phyloP scores from a whole-genome alignment of 2,113 vertebrate genomes.

The Toxotes jaculatrix region DNA sequence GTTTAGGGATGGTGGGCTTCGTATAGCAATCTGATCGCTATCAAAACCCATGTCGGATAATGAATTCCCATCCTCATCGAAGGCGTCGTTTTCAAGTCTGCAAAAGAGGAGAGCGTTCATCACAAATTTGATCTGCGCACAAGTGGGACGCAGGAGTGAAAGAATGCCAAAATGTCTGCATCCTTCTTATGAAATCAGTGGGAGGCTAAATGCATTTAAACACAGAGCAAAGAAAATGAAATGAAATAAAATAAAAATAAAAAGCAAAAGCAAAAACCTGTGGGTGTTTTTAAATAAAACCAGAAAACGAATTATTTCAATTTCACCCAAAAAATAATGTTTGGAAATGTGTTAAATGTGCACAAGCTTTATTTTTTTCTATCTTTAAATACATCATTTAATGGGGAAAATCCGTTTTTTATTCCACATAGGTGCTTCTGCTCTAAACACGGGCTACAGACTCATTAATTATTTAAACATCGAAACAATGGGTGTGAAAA shows the following conservation, averaged over 20 bases:
- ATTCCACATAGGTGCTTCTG: constrained; percentile 24
- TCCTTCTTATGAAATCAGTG: constrained; percentile 21
- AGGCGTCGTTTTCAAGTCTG: constrained; percentile 94
- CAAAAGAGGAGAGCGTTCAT: constrained; percentile 38
- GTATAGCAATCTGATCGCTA: constrained; percentile 87
- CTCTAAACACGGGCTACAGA: constrained; percentile 2
- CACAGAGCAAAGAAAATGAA: neutral
- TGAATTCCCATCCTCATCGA: constrained; percentile 92
- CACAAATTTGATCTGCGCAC: constrained; percentile 49
- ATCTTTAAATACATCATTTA: neutral
- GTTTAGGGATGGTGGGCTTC: constrained; percentile 89
- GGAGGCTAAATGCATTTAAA: constrained; percentile 23
- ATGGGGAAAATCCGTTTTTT: neutral
- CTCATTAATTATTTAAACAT: constrained; percentile 71
- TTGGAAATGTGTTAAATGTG: constrained; percentile 4
- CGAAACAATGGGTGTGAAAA: constrained; percentile 67
- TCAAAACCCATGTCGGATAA: constrained; percentile 91
- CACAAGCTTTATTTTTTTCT: neutral
- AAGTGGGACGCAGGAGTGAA: constrained; percentile 51
- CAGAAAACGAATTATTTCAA: constrained; percentile 31
- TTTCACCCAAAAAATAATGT: neutral
- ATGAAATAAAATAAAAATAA: neutral
- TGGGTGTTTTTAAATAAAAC: constrained; percentile 2
- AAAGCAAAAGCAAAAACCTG: too few relatives aligned
- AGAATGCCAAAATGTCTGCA: constrained; percentile 58